phyloP scores from a whole-genome alignment of 2,113 vertebrate genomes.

The Ivindomyrus marchei region DNA sequence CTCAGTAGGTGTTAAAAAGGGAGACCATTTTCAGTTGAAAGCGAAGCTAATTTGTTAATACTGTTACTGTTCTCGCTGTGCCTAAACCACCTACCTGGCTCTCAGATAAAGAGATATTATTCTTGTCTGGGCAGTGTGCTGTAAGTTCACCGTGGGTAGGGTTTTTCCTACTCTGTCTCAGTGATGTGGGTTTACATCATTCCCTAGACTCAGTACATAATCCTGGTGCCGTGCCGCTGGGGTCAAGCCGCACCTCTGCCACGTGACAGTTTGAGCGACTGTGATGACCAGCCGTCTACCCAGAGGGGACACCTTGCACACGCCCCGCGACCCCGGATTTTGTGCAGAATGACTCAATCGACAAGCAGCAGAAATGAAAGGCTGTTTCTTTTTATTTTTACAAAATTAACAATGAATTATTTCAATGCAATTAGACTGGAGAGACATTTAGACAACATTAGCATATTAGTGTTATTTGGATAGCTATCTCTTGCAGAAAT shows the following conservation, averaged over 20 bases:
- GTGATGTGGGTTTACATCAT: background rate
- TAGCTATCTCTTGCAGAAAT: background rate
- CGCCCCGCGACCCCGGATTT: background rate
- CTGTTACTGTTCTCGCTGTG: background rate
- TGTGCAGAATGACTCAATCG: background rate
- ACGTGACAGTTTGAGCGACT: background rate
- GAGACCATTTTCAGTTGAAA: background rate
- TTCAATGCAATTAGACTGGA: background rate
- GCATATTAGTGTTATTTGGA: constrained; percentile 7
- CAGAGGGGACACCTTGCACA: background rate
- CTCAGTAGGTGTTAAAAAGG: background rate
- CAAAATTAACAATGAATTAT: constrained; percentile 5
- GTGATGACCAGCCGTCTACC: too few relatives aligned
- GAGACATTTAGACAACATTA: constrained; percentile 7
- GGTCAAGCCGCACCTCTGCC: background rate
- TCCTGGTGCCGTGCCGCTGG: background rate
- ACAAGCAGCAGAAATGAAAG: background rate
- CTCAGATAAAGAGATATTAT: background rate
- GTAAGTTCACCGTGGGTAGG: background rate
- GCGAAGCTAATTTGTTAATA: background rate
- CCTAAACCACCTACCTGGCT: background rate
- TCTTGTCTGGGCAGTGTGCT: background rate
- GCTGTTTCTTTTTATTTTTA: background rate
- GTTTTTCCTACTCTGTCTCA: background rate
- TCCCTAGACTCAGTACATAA: background rate